phyloP scores from a whole-genome alignment of 1,140 invertebrate genomes.

The Micrasema longulum region DNA sequence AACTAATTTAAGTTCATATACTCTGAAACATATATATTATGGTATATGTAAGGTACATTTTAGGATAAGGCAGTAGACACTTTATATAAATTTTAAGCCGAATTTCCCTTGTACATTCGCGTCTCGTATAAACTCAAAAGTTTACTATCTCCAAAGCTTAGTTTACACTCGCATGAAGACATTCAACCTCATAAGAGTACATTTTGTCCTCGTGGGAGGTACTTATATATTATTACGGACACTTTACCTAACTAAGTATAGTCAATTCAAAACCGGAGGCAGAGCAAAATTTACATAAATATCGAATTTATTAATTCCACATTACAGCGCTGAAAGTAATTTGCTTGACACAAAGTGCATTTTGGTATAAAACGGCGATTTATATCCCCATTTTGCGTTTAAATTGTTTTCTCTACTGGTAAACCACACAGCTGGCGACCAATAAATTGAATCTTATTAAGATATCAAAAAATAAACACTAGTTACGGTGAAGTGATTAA shows the following conservation, averaged over 20 bases:
- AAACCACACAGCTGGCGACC: neutral
- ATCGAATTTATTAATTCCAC: conserved; percentile 43
- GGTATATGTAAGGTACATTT: too few species aligned
- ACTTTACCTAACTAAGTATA: neutral
- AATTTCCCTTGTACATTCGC: too few species aligned
- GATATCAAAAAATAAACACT: too few species aligned
- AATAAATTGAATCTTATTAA: too few species aligned
- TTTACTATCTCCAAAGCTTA: neutral
- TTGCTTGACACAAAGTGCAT: conserved; percentile 24
- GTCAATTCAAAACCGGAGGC: conserved; percentile 41
- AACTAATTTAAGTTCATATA: too few species aligned
- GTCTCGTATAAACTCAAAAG: neutral
- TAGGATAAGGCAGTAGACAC: too few species aligned
- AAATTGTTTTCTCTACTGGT: conserved; percentile 34
- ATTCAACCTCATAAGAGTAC: too few species aligned
- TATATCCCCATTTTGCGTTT: conserved; percentile 29
- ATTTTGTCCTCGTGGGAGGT: conserved; percentile 10
- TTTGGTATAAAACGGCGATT: conserved; percentile 29
- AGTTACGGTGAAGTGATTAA: too few species aligned
- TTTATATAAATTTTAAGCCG: too few species aligned
- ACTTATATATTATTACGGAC: conserved; percentile 7
- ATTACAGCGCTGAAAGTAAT: conserved; percentile 34
- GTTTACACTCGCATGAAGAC: neutral
- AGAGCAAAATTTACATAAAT: conserved; percentile 46
- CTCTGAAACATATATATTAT: too few species aligned